Conservation (phyloP, 1,140 invertebrate species). For the Goniozus legneri region DNA sequence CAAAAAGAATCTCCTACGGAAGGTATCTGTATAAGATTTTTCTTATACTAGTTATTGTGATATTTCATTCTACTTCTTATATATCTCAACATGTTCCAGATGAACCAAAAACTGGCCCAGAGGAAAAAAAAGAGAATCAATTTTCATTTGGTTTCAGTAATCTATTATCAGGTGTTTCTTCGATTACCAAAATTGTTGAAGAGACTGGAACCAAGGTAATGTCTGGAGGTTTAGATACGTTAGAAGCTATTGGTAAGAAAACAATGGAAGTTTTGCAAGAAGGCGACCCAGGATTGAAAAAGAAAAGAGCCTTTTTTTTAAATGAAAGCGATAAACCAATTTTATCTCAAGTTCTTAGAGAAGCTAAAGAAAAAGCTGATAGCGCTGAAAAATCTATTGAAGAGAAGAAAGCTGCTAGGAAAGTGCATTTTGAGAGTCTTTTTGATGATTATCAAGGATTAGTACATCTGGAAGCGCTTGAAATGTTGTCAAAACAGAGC, state of each 20-base stretch:
- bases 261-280: slow-evolving; percentile 90
- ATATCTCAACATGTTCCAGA: no score
- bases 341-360: slow-evolving; percentile 66
- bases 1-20: no score
- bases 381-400: slow-evolving; percentile 63
- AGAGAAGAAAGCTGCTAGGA: slow-evolving; percentile 58
- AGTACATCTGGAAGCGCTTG: slow-evolving; percentile 84
- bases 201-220: slow-evolving; percentile 77
- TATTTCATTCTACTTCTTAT: no score
- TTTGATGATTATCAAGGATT: slow-evolving; percentile 88
- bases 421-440: slow-evolving; percentile 74
- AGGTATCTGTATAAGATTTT: no score
- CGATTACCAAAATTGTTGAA: slow-evolving; percentile 68
- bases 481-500: slow-evolving; percentile 83
- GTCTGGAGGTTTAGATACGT: slow-evolving; percentile 77
- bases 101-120: slow-evolving; percentile 26
- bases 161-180: slow-evolving; percentile 65
- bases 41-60: no score
- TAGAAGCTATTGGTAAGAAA: slow-evolving; percentile 90
- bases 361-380: slow-evolving; percentile 80
- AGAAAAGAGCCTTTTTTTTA: slow-evolving; percentile 73
- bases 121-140: slow-evolving; percentile 22
- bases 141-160: slow-evolving; percentile 59
- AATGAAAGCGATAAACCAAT: slow-evolving; percentile 52
- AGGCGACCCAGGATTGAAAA: slow-evolving; percentile 81